phyloP scores from a whole-genome alignment of 92 coral and sea anemone genomes.

The Blastomussa wellsi region DNA sequence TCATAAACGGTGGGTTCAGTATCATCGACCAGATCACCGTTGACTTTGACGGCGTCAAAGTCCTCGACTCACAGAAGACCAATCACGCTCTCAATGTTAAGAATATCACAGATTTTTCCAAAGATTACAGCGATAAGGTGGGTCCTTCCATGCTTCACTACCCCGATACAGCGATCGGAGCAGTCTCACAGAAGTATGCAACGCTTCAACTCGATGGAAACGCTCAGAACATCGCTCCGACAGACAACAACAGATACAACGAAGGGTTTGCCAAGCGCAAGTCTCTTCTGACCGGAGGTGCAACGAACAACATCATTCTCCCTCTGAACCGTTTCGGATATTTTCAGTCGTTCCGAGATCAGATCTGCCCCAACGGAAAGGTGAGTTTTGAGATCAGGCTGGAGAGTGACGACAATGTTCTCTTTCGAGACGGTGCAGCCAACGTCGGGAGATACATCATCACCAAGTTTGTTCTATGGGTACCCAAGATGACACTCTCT shows the following conservation, averaged over 20 bases:
- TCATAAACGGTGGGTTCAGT: no score
- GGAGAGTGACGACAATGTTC: neutral
- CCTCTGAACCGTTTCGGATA: constrained; percentile 39
- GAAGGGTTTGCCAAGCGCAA: constrained; percentile 25
- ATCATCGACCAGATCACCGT: no score
- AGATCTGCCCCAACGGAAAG: constrained; percentile 19
- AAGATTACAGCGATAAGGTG: neutral
- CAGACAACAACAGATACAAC: constrained; percentile 15
- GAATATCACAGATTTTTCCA: neutral
- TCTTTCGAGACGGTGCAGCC: neutral
- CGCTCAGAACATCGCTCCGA: neutral
- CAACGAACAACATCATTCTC: neutral
- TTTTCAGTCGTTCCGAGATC: neutral
- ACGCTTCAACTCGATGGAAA: neutral
- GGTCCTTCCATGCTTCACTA: neutral
- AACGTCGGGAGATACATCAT: constrained; percentile 24
- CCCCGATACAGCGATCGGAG: neutral
- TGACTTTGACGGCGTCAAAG: neutral
- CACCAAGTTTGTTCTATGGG: neutral
- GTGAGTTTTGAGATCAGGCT: neutral
- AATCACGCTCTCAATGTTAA: constrained; percentile 13
- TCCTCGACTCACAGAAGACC: neutral
- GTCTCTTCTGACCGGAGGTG: neutral
- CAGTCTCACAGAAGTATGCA: neutral
- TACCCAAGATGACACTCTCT: constrained; percentile 19